These are phyloP conservation scores for Valencia hispanica DNA, from an alignment of 2,797 vertebrate genomes.

Conservation along the genomic window DNA sequence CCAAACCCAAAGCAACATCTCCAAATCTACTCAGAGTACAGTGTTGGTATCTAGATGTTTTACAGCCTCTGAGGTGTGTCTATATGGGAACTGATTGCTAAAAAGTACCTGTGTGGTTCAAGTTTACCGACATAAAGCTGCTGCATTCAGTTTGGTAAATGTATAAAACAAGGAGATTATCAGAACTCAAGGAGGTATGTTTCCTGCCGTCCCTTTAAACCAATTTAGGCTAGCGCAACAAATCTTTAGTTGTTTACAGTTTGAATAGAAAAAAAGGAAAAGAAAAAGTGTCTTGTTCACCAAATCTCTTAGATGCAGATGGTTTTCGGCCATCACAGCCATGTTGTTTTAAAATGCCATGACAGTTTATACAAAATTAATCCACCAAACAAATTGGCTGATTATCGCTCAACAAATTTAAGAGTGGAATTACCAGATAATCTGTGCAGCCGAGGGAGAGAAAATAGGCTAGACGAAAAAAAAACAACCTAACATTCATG, in stretches of 20 bases:
- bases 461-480: constrained; percentile 10
- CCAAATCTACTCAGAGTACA: not conserved
- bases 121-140: not conserved
- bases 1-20: not conserved
- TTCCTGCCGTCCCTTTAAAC: not conserved
- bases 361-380: constrained; percentile 49
- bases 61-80: not conserved
- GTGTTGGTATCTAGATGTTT: not conserved
- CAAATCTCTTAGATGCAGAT: constrained; percentile 12
- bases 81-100: not conserved
- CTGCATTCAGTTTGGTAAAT: not conserved
- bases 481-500: constrained; percentile 33
- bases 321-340: constrained; percentile 19
- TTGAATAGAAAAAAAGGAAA: not conserved
- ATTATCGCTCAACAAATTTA: constrained; percentile 28
- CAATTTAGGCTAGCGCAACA: not conserved
- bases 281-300: not conserved
- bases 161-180: not conserved
- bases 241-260: not conserved
- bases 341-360: constrained; percentile 16
- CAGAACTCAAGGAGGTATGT: not conserved
- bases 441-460: constrained; percentile 30
- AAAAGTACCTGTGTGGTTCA: not conserved
- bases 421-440: constrained; percentile 55
- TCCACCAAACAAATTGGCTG: constrained; percentile 42